Evolutionary conservation across 2,113 vertebrate species (phyloP).

Genomic region (Spermophilus dauricus): DNA sequence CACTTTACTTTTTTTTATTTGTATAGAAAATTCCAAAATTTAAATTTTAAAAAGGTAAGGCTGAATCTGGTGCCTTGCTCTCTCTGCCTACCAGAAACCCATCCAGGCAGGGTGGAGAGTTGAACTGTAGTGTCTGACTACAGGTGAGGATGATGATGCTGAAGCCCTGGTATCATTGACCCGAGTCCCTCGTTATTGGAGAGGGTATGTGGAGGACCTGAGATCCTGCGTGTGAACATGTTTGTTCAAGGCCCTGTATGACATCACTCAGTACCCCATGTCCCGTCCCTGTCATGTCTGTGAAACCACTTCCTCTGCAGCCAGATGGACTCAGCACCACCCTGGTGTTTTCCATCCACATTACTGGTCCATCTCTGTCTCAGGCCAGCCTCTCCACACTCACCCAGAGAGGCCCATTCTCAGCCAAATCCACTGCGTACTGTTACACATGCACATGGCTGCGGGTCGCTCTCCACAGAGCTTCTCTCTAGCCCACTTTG

Average conservation of each 20-base stretch:
- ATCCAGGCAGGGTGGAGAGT: neutral
- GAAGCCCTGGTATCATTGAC: neutral
- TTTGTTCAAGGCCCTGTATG: neutral
- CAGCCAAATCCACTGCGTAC: neutral
- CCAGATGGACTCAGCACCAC: neutral
- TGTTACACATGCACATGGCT: fast-evolving
- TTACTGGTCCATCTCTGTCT: neutral
- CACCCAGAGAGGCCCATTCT: neutral
- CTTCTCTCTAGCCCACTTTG: neutral
- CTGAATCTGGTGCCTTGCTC: neutral
- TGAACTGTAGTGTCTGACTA: neutral
- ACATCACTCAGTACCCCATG: fast-evolving
- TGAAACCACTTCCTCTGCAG: neutral
- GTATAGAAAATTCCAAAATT: conserved; percentile 37
- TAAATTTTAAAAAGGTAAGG: neutral
- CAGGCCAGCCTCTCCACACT: neutral
- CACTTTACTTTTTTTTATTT: neutral
- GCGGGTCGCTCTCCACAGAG: neutral
- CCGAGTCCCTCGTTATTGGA: too few relatives aligned
- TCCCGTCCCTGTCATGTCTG: neutral
- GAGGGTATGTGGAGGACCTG: fast-evolving
- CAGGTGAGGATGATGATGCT: neutral
- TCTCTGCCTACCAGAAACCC: neutral
- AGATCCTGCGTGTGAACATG: neutral
- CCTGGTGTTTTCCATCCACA: neutral